Evolutionary conservation across 1,140 invertebrate species (phyloP).

Genomic region (Cryptotermes secundus): DNA sequence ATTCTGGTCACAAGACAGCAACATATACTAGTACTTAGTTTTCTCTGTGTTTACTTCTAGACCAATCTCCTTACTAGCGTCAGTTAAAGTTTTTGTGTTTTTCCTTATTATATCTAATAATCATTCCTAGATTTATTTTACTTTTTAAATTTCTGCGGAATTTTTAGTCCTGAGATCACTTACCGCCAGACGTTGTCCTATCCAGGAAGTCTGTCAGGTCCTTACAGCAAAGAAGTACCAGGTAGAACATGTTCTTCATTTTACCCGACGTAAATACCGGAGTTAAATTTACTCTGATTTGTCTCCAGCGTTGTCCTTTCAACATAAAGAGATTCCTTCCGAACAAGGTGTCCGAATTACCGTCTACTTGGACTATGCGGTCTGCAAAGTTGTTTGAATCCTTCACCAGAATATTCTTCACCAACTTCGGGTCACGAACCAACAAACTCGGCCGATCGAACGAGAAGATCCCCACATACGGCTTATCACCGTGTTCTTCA

Average conservation of each 20-base stretch:
- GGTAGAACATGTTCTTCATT: not conserved
- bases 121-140: too few species aligned
- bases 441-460: conserved; percentile 42
- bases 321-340: not conserved
- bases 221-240: not conserved
- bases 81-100: too few species aligned
- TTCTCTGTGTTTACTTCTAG: too few species aligned
- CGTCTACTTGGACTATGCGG: conserved; percentile 38
- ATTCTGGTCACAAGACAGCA: too few species aligned
- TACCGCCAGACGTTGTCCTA: too few species aligned
- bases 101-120: too few species aligned
- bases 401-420: conserved; percentile 51
- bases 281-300: not conserved
- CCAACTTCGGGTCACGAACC: conserved; percentile 49
- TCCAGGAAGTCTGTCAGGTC: not conserved
- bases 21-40: too few species aligned
- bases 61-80: too few species aligned
- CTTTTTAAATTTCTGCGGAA: too few species aligned
- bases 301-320: not conserved
- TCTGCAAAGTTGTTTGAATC: conserved; percentile 54
- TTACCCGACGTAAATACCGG: not conserved
- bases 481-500: not conserved
- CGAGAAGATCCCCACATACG: not conserved
- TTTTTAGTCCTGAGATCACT: too few species aligned
- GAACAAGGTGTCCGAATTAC: not conserved